Percentiles rank a stretch among this genome's conserved stretches.
These are phyloP conservation scores for Australoheros scitulus DNA, from an alignment of 2,113 vertebrate genomes.

Conservation along the genomic window DNA sequence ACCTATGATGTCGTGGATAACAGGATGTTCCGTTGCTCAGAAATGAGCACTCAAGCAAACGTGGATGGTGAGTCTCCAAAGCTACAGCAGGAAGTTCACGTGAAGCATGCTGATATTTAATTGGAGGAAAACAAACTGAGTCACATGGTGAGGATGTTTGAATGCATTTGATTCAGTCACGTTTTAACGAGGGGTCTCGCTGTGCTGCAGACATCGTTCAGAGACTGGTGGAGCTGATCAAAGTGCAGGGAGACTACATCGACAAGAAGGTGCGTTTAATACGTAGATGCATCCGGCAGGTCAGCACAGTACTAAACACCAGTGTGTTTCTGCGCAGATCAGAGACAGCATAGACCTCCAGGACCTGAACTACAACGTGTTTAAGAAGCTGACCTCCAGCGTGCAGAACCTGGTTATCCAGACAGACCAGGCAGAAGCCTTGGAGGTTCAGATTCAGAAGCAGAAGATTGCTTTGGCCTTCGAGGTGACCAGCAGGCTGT, in stretches of 20 bases:
- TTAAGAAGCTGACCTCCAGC: background rate
- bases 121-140: too few species aligned
- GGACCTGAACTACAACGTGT: background rate
- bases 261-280: background rate
- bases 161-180: background rate
- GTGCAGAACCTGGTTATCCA: background rate
- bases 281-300: background rate
- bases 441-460: background rate
- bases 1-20: background rate
- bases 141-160: background rate
- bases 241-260: background rate
- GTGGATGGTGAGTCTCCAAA: background rate
- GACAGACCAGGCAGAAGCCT: fast-evolving
- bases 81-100: background rate
- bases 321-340: background rate
- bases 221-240: background rate
- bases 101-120: background rate
- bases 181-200: background rate
- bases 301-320: background rate
- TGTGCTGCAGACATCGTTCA: background rate
- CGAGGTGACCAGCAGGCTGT: slow-evolving; percentile 14
- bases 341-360: background rate
- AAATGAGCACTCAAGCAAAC: background rate
- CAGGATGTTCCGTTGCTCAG: background rate
- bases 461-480: slow-evolving; percentile 6